phyloP scores from a whole-genome alignment of 2,113 vertebrate genomes.

The Embiotoca jacksoni region DNA sequence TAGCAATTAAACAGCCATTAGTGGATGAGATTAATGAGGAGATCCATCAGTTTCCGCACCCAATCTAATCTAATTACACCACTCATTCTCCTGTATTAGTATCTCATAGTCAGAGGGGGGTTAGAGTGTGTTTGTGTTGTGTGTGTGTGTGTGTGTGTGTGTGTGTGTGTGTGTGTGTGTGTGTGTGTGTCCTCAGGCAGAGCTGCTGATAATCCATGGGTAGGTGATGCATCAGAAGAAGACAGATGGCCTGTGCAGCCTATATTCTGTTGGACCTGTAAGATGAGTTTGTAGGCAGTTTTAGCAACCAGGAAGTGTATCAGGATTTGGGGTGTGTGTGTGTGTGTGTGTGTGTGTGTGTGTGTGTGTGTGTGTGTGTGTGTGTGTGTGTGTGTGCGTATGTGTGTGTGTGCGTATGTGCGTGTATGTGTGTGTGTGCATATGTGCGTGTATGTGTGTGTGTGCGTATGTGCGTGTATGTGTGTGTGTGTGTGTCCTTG shows the following conservation, averaged over 20 bases:
- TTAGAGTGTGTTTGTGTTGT: not conserved
- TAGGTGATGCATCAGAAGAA: slow-evolving; percentile 44
- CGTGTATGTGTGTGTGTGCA: slow-evolving; percentile 44
- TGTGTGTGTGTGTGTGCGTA: slow-evolving; percentile 34
- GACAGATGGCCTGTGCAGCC: slow-evolving; percentile 67
- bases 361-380: slow-evolving; percentile 41
- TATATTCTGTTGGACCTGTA: slow-evolving; percentile 28
- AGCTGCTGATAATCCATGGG: slow-evolving; percentile 59
- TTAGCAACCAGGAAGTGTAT: slow-evolving; percentile 57
- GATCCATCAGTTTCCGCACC: slow-evolving; percentile 54
- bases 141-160: slow-evolving; percentile 32
- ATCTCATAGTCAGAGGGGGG: not conserved
- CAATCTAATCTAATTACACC: slow-evolving; percentile 55
- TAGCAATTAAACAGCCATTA: slow-evolving; percentile 41
- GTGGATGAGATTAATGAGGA: slow-evolving; percentile 43
- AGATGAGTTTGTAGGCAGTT: slow-evolving; percentile 44
- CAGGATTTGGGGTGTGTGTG: slow-evolving; percentile 47
- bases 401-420: slow-evolving; percentile 29
- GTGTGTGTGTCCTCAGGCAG: slow-evolving; percentile 15
- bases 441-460: slow-evolving; percentile 39
- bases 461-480: slow-evolving; percentile 32
- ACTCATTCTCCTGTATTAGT: slow-evolving; percentile 39
- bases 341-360: slow-evolving; percentile 34
- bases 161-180: slow-evolving; percentile 3
- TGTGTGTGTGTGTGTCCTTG: slow-evolving; percentile 47